Evolutionary conservation across 2,888 invertebrate species (phyloP), one percentile per base, ranked within the genome.

Genomic region (Bellardia bayeri): DNA sequence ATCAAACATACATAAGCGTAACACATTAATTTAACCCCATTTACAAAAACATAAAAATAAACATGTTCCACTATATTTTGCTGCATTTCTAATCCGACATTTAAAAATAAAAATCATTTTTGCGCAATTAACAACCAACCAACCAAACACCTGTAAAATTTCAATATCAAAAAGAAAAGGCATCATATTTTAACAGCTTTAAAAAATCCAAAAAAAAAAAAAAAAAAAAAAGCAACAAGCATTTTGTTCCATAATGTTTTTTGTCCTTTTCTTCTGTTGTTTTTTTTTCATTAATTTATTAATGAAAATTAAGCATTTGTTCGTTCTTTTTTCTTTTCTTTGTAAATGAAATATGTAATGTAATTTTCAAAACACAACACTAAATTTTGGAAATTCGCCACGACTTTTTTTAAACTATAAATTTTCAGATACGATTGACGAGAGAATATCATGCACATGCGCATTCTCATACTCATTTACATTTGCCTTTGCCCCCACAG

Each of bases 401-500:
- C 89, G 90, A 87, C 85, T 85, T 82, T 87, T 87, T 94, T 92
- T 91, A 91, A 93, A 92, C 88, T 90, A 89, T 90, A 90, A 93
- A 92, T 90, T 93, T 93, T 93, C 93, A 97, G 98, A 90, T 98
- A 93, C 98, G 98, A 95, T 98, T 98, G 98, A 98, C 98, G 91
- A 97, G 98, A 93, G 97, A 97, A 94, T 97, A 97, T 94, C 98
- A 98, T 94, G 97, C 97, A 92, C 98, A 98, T 94, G 97, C 98
- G 90, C 98, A 98, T 94, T 97, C 98, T 90, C 98, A 98, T 94
- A 97, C 97, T 91, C 97, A 98, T 94, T 97, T 97, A 90, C 97
- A 98, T 94, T 97, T 97, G 90, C 97, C 97, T 94, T 97, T 98
- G 92, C 98, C 98, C 95, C 97, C 98, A 91, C 95, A 95, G 94